Evolutionary conservation across 1,140 invertebrate species (phyloP).

Genomic region (Planococcus citri): DNA sequence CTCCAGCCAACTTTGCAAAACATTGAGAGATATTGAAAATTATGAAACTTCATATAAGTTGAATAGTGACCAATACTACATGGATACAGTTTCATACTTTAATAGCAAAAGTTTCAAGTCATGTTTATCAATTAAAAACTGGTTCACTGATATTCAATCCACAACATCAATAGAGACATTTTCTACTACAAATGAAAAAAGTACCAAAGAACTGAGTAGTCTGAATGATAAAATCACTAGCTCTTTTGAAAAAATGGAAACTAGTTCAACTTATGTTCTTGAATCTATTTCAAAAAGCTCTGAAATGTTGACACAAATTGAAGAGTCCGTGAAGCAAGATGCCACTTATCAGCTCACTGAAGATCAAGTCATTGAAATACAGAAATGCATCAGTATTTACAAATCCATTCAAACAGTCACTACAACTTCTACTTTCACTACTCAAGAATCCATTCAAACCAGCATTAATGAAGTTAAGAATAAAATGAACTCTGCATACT

Average conservation of each 20-base stretch:
- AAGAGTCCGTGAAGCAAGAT: background rate
- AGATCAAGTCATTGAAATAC: background rate
- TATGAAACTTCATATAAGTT: background rate
- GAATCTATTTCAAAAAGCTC: background rate
- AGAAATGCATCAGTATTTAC: background rate
- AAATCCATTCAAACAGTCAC: background rate
- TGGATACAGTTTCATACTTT: background rate
- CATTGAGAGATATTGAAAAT: background rate
- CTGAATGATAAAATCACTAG: background rate
- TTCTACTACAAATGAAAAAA: background rate
- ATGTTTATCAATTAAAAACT: background rate
- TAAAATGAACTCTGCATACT: background rate
- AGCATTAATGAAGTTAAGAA: background rate
- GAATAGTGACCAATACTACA: background rate
- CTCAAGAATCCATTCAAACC: background rate
- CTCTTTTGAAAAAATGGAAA: background rate
- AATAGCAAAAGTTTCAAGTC: background rate
- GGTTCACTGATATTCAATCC: background rate
- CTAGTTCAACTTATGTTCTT: background rate
- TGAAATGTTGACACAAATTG: background rate
- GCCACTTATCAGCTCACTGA: background rate
- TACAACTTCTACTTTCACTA: background rate
- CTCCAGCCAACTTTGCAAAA: background rate
- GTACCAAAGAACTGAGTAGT: background rate
- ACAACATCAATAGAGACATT: background rate